These are phyloP conservation scores for Pristionchus entomophagus DNA, from an alignment of 2,888 invertebrate species.

Conservation along the genomic window DNA sequence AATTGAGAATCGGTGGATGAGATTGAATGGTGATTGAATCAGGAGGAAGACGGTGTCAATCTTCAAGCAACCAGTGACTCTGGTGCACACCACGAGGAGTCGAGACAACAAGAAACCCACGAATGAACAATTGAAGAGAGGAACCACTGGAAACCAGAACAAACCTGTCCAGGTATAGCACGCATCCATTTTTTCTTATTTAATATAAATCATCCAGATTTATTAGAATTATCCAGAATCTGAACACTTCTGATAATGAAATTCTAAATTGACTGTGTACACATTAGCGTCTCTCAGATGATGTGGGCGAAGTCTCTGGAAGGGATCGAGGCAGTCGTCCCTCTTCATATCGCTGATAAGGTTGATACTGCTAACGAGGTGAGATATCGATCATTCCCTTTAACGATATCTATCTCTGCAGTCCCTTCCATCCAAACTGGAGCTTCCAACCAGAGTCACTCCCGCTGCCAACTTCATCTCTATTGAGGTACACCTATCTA, in stretches of 20 bases:
- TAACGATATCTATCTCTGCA: not conserved
- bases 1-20: not conserved
- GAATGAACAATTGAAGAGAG: conserved; percentile 50
- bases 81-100: conserved; percentile 81
- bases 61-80: conserved; percentile 98
- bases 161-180: conserved; percentile 54
- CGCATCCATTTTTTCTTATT: not conserved
- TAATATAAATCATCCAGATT: not conserved
- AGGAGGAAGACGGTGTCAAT: conserved; percentile 90
- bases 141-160: conserved; percentile 44
- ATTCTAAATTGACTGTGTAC: too few relatives aligned
- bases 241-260: too few relatives aligned
- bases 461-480: not conserved
- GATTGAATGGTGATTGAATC: not conserved
- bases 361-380: conserved; percentile 39
- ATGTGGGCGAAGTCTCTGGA: conserved; percentile 73
- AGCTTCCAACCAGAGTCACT: not conserved
- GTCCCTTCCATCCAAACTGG: conserved; percentile 34
- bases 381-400: too few relatives aligned
- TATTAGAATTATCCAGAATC: not conserved
- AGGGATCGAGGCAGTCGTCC: conserved; percentile 67
- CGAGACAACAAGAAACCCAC: conserved; percentile 51
- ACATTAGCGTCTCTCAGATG: conserved; percentile 61
- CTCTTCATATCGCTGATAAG: conserved; percentile 60
- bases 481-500: not conserved